These are phyloP conservation scores for Sminthopsis crassicaudata DNA, from an alignment of 2,113 vertebrate genomes.

Conservation along the genomic window DNA sequence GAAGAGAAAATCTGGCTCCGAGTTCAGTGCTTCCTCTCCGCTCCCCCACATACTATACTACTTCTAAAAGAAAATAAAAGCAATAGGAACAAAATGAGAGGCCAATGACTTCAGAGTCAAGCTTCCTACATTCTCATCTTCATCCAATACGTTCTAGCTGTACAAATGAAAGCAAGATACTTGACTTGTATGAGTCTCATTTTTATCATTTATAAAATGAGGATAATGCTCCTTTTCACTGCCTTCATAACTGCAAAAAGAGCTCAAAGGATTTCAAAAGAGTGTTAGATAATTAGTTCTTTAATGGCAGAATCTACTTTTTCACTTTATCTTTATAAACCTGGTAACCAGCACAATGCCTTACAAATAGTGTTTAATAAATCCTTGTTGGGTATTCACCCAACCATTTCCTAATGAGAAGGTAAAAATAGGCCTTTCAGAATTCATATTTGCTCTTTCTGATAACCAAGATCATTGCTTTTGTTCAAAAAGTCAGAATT, in stretches of 20 bases:
- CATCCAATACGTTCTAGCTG: not conserved
- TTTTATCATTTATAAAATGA: not conserved
- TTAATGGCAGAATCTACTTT: not conserved
- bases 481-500: not conserved
- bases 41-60: not conserved
- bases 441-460: not conserved
- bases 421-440: not conserved
- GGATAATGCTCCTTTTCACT: not conserved
- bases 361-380: not conserved
- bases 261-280: not conserved
- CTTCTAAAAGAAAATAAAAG: not conserved
- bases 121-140: not conserved
- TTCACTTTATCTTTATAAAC: not conserved
- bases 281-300: not conserved
- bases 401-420: not conserved
- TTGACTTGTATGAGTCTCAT: not conserved
- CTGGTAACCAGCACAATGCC: not conserved
- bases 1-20: not conserved
- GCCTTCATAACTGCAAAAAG: not conserved
- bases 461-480: conserved; percentile 16
- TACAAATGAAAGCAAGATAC: not conserved
- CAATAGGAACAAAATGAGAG: not conserved
- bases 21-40: not conserved
- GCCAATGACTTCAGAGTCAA: not conserved
- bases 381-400: not conserved